Percentiles rank a stretch among this genome's conserved stretches.
Evolutionary conservation across 2,888 invertebrate genomes (phyloP).

Genomic region (Rhodophaea formosa): DNA sequence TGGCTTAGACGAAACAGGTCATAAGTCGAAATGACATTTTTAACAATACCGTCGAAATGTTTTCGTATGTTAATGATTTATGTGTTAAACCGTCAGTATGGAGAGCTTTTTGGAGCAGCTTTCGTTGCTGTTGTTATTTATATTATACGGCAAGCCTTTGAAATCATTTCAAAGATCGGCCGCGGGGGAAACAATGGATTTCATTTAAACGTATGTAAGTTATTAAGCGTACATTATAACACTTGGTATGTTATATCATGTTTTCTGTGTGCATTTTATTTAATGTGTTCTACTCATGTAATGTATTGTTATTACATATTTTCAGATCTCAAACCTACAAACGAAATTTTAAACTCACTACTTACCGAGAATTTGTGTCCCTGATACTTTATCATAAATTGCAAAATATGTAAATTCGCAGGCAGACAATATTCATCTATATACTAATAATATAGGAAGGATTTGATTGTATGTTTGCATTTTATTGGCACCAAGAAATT

Average conservation of each 20-base stretch:
- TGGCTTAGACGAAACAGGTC: slow-evolving; percentile 75
- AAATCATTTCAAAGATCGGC: slow-evolving; percentile 49
- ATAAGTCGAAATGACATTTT: slow-evolving; percentile 79
- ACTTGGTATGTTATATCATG: slow-evolving; percentile 16
- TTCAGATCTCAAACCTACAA: no score
- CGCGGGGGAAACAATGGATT: slow-evolving; percentile 57
- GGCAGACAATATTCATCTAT: no score
- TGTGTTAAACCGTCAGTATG: slow-evolving; percentile 67
- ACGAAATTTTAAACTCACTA: no score
- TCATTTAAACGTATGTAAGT: slow-evolving; percentile 6
- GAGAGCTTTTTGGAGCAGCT: slow-evolving; percentile 60
- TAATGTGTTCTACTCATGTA: background rate
- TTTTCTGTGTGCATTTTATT: background rate
- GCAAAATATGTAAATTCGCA: no score
- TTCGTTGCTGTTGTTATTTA: slow-evolving; percentile 46
- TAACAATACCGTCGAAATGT: slow-evolving; percentile 78
- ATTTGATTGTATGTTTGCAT: no score
- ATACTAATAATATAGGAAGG: no score
- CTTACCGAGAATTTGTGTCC: no score
- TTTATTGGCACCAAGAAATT: no score
- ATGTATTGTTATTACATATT: background rate
- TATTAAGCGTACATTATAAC: slow-evolving; percentile 28
- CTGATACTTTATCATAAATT: no score
- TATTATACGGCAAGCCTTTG: slow-evolving; percentile 54
- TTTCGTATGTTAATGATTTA: slow-evolving; percentile 81